Conservation (phyloP, 2,888 invertebrate species). For the Heteromurus nitidus region DNA sequence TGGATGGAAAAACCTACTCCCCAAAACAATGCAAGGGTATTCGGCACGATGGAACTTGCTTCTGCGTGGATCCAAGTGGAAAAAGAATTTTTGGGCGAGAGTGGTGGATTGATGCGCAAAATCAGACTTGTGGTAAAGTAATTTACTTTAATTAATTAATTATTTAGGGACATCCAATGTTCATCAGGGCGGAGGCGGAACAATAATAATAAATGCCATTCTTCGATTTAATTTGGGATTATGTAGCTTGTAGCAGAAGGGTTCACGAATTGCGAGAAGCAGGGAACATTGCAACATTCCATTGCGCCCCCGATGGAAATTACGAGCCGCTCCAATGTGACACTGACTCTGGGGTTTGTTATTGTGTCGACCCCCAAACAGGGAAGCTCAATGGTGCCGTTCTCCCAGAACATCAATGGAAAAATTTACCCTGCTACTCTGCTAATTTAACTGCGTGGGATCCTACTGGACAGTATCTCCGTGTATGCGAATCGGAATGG, state of each 20-base stretch:
- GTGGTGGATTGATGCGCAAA: constrained; percentile 37
- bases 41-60: constrained; percentile 54
- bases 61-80: constrained; percentile 65
- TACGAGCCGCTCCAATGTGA: constrained; percentile 73
- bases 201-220: neutral
- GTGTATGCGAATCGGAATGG: constrained; percentile 70
- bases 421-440: constrained; percentile 70
- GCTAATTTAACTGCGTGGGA: constrained; percentile 34
- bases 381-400: constrained; percentile 68
- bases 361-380: constrained; percentile 71
- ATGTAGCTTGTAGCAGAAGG: constrained; percentile 69
- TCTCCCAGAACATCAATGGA: constrained; percentile 71
- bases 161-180: no score
- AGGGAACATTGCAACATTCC: constrained; percentile 65
- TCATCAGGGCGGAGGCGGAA: no score
- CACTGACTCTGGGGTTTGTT: constrained; percentile 71
- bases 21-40: constrained; percentile 72
- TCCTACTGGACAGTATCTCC: constrained; percentile 57
- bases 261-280: constrained; percentile 58
- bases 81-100: constrained; percentile 68
- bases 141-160: no score
- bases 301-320: constrained; percentile 72
- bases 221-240: no score
- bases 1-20: constrained; percentile 68
- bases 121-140: constrained; percentile 71